Conservation (phyloP, 2,113 vertebrate genomes). For the Ariopsis seemanni region DNA sequence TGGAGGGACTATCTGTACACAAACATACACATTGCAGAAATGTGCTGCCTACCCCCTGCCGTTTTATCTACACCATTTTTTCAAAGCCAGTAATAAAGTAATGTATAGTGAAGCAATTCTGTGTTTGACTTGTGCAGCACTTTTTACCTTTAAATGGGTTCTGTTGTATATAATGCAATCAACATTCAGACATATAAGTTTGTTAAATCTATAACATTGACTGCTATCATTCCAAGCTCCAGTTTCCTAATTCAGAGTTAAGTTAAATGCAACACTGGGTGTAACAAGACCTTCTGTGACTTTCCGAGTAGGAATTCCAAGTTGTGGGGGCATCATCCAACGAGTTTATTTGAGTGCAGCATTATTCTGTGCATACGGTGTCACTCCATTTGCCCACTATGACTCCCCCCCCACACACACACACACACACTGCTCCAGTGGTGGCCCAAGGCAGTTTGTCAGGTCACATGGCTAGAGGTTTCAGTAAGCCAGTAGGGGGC, state of each 20-base stretch:
- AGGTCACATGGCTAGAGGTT: constrained; percentile 52
- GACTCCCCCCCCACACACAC: background rate
- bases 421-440: constrained; percentile 26
- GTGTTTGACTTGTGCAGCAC: background rate
- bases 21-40: background rate
- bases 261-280: too few species aligned
- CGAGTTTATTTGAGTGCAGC: background rate
- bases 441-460: constrained; percentile 38
- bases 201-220: background rate
- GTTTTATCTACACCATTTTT: background rate
- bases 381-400: background rate
- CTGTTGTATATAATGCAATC: background rate
- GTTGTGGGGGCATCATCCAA: background rate
- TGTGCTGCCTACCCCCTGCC: background rate
- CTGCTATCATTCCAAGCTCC: background rate
- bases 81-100: background rate
- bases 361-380: background rate
- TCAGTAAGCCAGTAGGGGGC: constrained; percentile 89
- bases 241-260: background rate
- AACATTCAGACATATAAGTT: background rate
- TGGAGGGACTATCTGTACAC: background rate
- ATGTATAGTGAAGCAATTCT: background rate
- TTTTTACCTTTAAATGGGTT: background rate
- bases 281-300: background rate
- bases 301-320: background rate